Conservation (phyloP, 2,113 vertebrate species). For the Gymnocephalus cernua region DNA sequence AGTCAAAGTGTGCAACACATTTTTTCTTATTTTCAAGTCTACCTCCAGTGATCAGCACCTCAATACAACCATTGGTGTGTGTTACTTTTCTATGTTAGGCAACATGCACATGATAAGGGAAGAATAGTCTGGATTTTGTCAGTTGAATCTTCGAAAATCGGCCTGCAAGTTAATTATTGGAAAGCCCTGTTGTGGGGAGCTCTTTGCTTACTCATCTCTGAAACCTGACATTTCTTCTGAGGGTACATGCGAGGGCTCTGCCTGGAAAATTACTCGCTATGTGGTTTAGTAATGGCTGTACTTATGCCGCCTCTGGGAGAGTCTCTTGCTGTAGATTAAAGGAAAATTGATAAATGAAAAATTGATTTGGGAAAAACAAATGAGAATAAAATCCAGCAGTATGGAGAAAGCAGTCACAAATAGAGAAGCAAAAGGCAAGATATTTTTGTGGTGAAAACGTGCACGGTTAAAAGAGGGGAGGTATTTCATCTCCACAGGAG, state of each 20-base stretch:
- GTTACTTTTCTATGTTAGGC: too few species aligned
- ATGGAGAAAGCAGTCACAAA: slow-evolving; percentile 17
- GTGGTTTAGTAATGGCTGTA: slow-evolving; percentile 29
- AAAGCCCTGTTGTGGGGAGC: slow-evolving; percentile 1
- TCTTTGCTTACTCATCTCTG: slow-evolving; percentile 6
- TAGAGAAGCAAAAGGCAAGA: slow-evolving; percentile 4
- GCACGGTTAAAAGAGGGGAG: slow-evolving; percentile 3
- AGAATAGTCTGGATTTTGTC: neutral
- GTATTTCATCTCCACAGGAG: slow-evolving; percentile 32
- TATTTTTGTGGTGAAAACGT: slow-evolving; percentile 27
- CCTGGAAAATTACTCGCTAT: slow-evolving; percentile 11
- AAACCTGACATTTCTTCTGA: slow-evolving; percentile 10
- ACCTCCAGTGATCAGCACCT: too few species aligned
- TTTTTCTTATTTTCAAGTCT: too few species aligned
- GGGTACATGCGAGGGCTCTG: neutral
- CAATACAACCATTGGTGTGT: too few species aligned
- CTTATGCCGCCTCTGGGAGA: slow-evolving; percentile 3
- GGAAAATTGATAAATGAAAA: slow-evolving; percentile 8
- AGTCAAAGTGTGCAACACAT: too few species aligned
- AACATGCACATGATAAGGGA: neutral
- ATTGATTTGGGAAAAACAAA: slow-evolving; percentile 21
- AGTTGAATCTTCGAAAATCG: slow-evolving; percentile 7
- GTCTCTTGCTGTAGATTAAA: slow-evolving; percentile 8
- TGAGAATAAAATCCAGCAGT: slow-evolving; percentile 16
- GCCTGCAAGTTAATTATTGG: neutral